phyloP scores from a whole-genome alignment of 2,113 vertebrate genomes.

The Nannospalax galili region DNA sequence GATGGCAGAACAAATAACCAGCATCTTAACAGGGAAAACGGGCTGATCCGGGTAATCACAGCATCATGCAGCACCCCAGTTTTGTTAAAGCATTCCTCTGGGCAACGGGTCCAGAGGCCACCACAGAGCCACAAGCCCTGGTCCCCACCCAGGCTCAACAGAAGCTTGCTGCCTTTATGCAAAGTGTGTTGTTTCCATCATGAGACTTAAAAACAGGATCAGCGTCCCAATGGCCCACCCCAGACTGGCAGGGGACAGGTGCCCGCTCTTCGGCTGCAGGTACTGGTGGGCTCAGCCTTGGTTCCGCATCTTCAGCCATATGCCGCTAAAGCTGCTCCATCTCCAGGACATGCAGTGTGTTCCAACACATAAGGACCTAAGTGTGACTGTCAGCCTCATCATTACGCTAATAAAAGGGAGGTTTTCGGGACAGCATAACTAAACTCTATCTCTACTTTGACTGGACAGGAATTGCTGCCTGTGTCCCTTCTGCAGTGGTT shows the following conservation, averaged over 20 bases:
- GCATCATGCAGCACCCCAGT: not conserved
- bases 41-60: not conserved
- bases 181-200: not conserved
- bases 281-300: not conserved
- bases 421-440: no score
- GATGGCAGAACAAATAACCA: conserved; percentile 59
- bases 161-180: accelerated
- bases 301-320: not conserved
- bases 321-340: accelerated
- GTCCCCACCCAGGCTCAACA: accelerated
- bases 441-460: not conserved
- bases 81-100: not conserved
- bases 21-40: not conserved
- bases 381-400: not conserved
- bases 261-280: not conserved
- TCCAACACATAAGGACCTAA: not conserved
- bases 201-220: no score
- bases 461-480: not conserved
- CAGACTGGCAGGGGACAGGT: accelerated
- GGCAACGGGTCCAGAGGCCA: not conserved
- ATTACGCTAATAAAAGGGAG: not conserved
- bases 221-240: accelerated
- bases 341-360: accelerated
- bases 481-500: accelerated
- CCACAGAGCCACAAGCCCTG: not conserved